Evolutionary conservation across 2,888 invertebrate species (phyloP).

Genomic region (Eugnorisma glareosa): DNA sequence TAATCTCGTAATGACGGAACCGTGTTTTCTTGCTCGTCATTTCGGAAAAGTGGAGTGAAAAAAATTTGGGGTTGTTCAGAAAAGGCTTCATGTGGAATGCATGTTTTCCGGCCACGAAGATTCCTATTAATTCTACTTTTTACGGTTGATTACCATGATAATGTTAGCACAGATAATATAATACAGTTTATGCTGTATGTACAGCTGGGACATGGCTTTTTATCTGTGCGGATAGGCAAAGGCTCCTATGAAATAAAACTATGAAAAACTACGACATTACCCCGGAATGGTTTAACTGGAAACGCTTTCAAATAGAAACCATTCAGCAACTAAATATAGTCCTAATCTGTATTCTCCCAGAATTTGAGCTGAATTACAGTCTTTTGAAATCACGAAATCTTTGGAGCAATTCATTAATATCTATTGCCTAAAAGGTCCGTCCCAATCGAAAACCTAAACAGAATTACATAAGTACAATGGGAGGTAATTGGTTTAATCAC

Average conservation of each 20-base stretch:
- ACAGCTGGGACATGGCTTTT: background rate
- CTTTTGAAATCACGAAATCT: constrained; percentile 56
- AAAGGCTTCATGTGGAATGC: background rate
- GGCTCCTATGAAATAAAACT: background rate
- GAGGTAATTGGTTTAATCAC: constrained; percentile 81
- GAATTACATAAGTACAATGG: constrained; percentile 75
- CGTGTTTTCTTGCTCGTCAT: constrained; percentile 11
- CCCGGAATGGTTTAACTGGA: background rate
- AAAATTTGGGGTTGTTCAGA: background rate
- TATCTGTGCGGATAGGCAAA: background rate
- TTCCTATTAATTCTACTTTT: background rate
- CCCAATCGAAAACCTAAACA: constrained; percentile 74
- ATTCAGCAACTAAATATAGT: constrained; percentile 17
- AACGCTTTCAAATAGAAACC: background rate
- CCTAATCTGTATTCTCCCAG: constrained; percentile 17
- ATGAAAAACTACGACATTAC: background rate
- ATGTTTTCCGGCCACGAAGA: background rate
- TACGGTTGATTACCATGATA: background rate
- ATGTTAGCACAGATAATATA: background rate
- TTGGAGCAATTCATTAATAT: constrained; percentile 65
- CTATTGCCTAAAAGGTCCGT: constrained; percentile 65
- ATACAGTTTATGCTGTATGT: too few species aligned
- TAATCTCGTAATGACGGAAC: constrained; percentile 25
- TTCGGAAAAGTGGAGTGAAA: background rate
- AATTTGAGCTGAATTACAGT: constrained; percentile 29